A percentile compares a stretch with the other conserved stretches of the same genome.
phyloP scores from a whole-genome alignment of 30 jellyfish, hydroid and myxozoan genomes.

The Aurelia sp. region DNA sequence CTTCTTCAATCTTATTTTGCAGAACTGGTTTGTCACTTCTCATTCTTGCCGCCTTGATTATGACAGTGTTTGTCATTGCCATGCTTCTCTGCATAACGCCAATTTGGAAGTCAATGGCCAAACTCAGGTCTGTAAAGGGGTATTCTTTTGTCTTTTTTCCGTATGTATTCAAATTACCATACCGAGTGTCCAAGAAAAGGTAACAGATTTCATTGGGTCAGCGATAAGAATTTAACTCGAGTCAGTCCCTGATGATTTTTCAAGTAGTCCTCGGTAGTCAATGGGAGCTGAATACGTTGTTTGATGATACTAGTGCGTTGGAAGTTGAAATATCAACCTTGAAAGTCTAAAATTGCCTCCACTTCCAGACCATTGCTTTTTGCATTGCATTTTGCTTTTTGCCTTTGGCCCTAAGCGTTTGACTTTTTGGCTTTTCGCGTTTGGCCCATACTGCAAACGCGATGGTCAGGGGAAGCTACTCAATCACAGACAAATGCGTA shows the following conservation, averaged over 20 bases:
- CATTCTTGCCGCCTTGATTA: constrained; percentile 82
- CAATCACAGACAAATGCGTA: no score
- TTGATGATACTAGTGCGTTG: no score
- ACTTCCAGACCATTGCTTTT: no score
- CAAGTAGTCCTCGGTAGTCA: neutral
- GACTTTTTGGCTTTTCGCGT: no score
- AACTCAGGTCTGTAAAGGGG: constrained; percentile 83
- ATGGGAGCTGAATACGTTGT: no score
- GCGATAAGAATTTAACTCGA: neutral
- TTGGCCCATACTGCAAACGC: no score
- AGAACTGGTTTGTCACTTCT: constrained; percentile 90
- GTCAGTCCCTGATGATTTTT: neutral
- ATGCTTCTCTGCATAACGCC: constrained; percentile 96
- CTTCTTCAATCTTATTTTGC: neutral
- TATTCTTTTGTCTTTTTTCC: neutral
- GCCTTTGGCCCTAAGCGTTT: no score
- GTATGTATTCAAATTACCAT: neutral
- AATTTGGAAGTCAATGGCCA: constrained; percentile 98
- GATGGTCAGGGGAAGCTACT: no score
- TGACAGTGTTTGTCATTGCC: constrained; percentile 56
- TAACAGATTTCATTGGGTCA: no score
- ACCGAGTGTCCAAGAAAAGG: neutral
- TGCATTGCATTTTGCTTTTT: no score
- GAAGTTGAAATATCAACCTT: no score
- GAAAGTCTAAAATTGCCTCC: no score